Conservation (phyloP, 1,140 invertebrate genomes). For the Zaprionus davidi region DNA sequence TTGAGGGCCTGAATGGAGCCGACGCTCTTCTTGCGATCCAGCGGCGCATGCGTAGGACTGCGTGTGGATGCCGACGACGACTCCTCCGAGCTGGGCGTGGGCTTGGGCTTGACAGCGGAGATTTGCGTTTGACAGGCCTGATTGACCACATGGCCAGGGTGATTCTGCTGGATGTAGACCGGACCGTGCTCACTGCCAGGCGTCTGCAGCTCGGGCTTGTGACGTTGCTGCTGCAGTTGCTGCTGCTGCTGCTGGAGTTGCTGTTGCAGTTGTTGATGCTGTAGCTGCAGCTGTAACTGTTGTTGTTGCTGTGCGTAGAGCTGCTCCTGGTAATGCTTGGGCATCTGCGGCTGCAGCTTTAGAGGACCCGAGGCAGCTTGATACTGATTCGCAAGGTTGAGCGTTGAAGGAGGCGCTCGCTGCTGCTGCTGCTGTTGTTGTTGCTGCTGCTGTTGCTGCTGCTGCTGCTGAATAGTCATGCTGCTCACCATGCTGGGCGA, state of each 20-base stretch:
- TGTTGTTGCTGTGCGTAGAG: slow-evolving; percentile 66
- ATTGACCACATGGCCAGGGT: slow-evolving; percentile 83
- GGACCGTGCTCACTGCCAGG: slow-evolving; percentile 79
- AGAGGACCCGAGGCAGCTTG: slow-evolving; percentile 74
- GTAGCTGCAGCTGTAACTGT: slow-evolving; percentile 53
- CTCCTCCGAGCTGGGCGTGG: slow-evolving; percentile 79
- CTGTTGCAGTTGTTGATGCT: slow-evolving; percentile 60
- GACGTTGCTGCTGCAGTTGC: slow-evolving; percentile 70
- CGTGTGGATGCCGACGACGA: slow-evolving; percentile 71
- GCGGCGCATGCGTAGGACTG: slow-evolving; percentile 85
- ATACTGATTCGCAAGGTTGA: slow-evolving; percentile 78
- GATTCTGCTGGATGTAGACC: slow-evolving; percentile 84
- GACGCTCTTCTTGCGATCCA: slow-evolving; percentile 87
- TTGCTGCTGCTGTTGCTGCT: slow-evolving; percentile 58
- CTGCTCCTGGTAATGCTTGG: slow-evolving; percentile 75
- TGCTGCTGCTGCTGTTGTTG: slow-evolving; percentile 58
- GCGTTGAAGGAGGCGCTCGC: slow-evolving; percentile 73
- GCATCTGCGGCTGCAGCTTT: slow-evolving; percentile 63
- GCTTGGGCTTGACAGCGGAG: slow-evolving; percentile 71
- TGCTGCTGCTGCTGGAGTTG: slow-evolving; percentile 53
- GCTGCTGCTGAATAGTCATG: slow-evolving; percentile 54
- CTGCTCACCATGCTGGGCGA: slow-evolving; percentile 76
- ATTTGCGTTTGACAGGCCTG: slow-evolving; percentile 84
- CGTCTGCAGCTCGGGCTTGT: slow-evolving; percentile 67
- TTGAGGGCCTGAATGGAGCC: slow-evolving; percentile 87